Conservation (phyloP, 1,140 invertebrate species). For the Nomia melanderi region DNA sequence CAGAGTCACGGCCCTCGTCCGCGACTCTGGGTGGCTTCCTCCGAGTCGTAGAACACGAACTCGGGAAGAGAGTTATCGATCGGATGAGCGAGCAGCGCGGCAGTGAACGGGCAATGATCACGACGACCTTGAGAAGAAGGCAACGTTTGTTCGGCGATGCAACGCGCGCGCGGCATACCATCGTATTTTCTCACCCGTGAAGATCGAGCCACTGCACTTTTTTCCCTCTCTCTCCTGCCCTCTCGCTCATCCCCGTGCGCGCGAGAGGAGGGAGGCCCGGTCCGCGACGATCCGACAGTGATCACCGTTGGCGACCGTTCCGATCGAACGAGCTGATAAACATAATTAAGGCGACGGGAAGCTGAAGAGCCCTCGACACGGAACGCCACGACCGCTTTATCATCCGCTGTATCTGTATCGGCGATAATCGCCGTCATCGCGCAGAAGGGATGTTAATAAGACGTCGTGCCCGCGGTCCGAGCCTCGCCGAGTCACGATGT, state of each 20-base stretch:
- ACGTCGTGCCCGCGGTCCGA: conserved; percentile 25
- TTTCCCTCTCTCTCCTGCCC: neutral
- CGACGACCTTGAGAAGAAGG: conserved; percentile 53
- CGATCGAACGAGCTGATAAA: conserved; percentile 54
- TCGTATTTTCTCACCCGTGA: conserved; percentile 56
- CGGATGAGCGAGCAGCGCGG: conserved; percentile 37
- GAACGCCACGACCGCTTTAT: conserved; percentile 45
- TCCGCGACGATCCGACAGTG: conserved; percentile 39
- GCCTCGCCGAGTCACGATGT: conserved; percentile 23
- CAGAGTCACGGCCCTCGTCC: neutral
- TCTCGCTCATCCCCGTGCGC: too few relatives aligned
- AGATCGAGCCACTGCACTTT: conserved; percentile 37
- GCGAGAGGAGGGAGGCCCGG: conserved; percentile 11
- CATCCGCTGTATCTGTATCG: conserved; percentile 42
- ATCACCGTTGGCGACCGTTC: conserved; percentile 42
- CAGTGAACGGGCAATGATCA: conserved; percentile 44
- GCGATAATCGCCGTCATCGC: conserved; percentile 42
- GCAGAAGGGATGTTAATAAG: conserved; percentile 46
- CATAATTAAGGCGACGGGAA: conserved; percentile 57
- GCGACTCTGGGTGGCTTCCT: conserved; percentile 23
- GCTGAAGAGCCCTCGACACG: conserved; percentile 44
- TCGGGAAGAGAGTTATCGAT: conserved; percentile 37
- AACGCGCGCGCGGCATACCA: conserved; percentile 38
- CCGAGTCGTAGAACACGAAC: conserved; percentile 10
- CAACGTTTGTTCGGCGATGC: conserved; percentile 53